A percentile compares a stretch with the other conserved stretches of the same genome.
Conservation (phyloP, 1,140 invertebrate genomes). For the Acyrthosiphon pisum region DNA sequence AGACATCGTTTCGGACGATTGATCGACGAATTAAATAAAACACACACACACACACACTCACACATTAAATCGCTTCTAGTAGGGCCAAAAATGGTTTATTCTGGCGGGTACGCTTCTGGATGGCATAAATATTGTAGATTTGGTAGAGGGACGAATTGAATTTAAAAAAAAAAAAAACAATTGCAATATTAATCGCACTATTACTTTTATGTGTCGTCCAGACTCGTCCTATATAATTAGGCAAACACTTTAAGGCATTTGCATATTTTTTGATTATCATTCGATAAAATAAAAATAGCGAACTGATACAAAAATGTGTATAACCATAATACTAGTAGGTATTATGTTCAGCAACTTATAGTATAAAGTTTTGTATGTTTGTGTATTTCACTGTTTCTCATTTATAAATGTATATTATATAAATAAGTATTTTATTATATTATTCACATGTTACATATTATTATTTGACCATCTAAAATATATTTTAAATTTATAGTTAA, state of each 20-base stretch:
- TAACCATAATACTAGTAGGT: background rate
- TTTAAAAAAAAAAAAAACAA: background rate
- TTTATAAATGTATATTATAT: background rate
- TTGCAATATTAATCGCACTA: background rate
- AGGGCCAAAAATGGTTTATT: background rate
- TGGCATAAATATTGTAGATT: background rate
- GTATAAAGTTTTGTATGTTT: background rate
- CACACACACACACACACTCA: too few species aligned
- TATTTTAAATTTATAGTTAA: background rate
- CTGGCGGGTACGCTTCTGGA: background rate
- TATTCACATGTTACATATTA: background rate
- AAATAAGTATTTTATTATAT: too few species aligned
- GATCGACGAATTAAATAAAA: slow-evolving; percentile 31
- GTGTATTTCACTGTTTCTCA: background rate
- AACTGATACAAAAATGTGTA: background rate
- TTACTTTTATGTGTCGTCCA: too few species aligned
- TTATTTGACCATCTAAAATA: background rate
- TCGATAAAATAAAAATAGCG: background rate
- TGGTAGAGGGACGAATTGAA: background rate
- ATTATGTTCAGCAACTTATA: background rate
- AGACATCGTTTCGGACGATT: slow-evolving; percentile 20
- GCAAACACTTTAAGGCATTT: background rate
- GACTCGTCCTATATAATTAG: background rate
- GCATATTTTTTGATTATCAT: background rate
- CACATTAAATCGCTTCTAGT: background rate